Conservation (phyloP, 2,797 vertebrate genomes). For the Hippoglossus hippoglossus region DNA sequence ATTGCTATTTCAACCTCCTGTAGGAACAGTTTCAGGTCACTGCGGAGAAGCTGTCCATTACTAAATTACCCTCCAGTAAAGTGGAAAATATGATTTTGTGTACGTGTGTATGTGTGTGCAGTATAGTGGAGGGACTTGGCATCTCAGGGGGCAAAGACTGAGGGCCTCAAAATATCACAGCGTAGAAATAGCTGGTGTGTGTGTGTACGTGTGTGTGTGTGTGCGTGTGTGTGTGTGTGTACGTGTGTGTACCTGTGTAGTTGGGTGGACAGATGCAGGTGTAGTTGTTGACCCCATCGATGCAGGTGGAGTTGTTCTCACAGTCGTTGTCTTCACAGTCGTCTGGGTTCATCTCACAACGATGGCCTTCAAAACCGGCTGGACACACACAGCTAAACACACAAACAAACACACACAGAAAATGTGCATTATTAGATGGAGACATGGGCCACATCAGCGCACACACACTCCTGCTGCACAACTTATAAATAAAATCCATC, state of each 20-base stretch:
- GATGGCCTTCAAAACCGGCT: conserved; percentile 92
- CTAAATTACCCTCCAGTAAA: conserved; percentile 64
- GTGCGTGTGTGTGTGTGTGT: conserved; percentile 9
- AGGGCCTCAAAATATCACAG: conserved; percentile 21
- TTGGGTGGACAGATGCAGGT: conserved; percentile 93
- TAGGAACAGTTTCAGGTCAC: conserved; percentile 70
- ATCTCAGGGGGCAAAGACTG: conserved; percentile 11
- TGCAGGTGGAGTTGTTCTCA: conserved; percentile 96
- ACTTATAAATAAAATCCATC: conserved; percentile 50
- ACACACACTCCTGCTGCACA: conserved; percentile 27
- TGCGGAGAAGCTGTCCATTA: conserved; percentile 65
- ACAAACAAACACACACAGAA: conserved; percentile 32
- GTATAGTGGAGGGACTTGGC: conserved; percentile 16
- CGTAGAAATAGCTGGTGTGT: neutral
- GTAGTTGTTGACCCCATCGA: conserved; percentile 97
- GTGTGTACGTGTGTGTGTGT: neutral
- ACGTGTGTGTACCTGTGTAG: conserved; percentile 78
- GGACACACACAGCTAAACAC: conserved; percentile 90
- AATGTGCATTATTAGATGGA: conserved; percentile 16
- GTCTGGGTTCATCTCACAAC: conserved; percentile 94
- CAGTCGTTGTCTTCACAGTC: conserved; percentile 99
- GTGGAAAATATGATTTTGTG: conserved; percentile 67
- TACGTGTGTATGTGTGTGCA: conserved; percentile 30
- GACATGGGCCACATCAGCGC: conserved; percentile 3
- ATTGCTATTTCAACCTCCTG: conserved; percentile 69